A percentile compares a stretch with the other conserved stretches of the same genome.
Evolutionary conservation across 2,797 vertebrate species (phyloP).

Genomic region (Takifugu rubripes): DNA sequence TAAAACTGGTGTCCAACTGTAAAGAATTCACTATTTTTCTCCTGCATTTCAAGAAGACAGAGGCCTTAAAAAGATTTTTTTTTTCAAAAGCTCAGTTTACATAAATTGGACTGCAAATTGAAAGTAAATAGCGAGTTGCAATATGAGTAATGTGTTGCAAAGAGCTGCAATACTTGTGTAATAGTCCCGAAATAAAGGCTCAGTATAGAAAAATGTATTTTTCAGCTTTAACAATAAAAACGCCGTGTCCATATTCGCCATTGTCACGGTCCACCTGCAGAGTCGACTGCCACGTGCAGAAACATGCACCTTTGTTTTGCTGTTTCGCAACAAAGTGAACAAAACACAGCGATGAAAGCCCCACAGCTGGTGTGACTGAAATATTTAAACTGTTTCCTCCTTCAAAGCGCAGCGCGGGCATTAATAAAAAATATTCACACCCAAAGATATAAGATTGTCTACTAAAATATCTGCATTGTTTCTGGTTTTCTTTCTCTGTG

Average conservation of each 20-base stretch:
- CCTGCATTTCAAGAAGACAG: too few relatives aligned
- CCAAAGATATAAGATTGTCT: constrained; percentile 14
- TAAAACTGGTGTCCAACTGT: too few relatives aligned
- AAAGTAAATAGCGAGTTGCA: not conserved
- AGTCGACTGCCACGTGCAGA: constrained; percentile 82
- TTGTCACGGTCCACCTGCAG: constrained; percentile 79
- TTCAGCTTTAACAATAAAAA: not conserved
- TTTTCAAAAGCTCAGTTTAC: too few relatives aligned
- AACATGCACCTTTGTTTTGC: constrained; percentile 86
- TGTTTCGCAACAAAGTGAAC: constrained; percentile 70
- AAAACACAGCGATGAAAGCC: constrained; percentile 9
- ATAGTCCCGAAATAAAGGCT: not conserved
- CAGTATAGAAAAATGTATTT: not conserved
- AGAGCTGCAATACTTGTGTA: not conserved
- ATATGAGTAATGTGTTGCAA: not conserved
- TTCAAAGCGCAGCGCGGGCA: constrained; percentile 17
- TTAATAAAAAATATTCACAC: constrained; percentile 19
- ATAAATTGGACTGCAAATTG: not conserved
- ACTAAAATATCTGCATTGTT: constrained; percentile 18
- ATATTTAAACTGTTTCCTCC: constrained; percentile 24
- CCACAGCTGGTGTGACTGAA: constrained; percentile 18
- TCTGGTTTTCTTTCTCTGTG: constrained; percentile 23
- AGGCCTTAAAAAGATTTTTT: too few relatives aligned
- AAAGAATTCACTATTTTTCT: too few relatives aligned
- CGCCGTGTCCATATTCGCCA: constrained; percentile 78